Evolutionary conservation across 2,113 vertebrate species (phyloP), one percentile per base, ranked within the genome.

Genomic region (Chloropsis hardwickii): DNA sequence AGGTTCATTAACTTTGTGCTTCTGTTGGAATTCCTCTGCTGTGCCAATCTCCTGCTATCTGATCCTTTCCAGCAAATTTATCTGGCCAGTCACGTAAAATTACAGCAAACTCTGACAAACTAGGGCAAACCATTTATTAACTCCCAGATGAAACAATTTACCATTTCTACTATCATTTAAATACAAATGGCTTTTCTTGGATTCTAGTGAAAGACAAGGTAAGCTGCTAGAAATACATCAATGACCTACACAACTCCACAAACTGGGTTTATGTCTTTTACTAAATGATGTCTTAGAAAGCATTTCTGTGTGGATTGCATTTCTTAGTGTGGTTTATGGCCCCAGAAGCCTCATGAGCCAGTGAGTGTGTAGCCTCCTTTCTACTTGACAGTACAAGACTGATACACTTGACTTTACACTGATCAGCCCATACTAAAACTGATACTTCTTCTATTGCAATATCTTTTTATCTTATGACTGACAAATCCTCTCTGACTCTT

Each of bases 51-150:
- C 72, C 51, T 93, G 88, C 88, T 94, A 93, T 88, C 90, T 93
- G 94, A 96, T 93, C 39, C 88, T 88, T 95, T 94, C 93, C 88
- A 86, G 88, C 60, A 94, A 96, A 94, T 94, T 87, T 94, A 92
- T 86, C 82, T 86, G 94, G 79, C 93, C 82, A 78, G 92, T 88
- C 85, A 94, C 1, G 48, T 84, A 96, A 96, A 93, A 90, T 95
- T 88, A 93, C 14, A 2, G 79, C 70, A 93, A 94, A 94, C 57
- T 83, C 91, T 92, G 51, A 84, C 82, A 94, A 95, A 94, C 64
- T 66, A 44, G 72, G 88, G 77, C 86, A 81, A 87, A 61, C 61
- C 48, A 50, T 88, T 81, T 82, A 64, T 94, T 88, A 74, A 88
- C 45, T 65, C 74, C 44, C 4, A 3, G 80, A 80, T 73, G 51